phyloP scores from a whole-genome alignment of 37 sponge, comb jelly and placozoan species.

The Aphrocallistes beatrix region DNA sequence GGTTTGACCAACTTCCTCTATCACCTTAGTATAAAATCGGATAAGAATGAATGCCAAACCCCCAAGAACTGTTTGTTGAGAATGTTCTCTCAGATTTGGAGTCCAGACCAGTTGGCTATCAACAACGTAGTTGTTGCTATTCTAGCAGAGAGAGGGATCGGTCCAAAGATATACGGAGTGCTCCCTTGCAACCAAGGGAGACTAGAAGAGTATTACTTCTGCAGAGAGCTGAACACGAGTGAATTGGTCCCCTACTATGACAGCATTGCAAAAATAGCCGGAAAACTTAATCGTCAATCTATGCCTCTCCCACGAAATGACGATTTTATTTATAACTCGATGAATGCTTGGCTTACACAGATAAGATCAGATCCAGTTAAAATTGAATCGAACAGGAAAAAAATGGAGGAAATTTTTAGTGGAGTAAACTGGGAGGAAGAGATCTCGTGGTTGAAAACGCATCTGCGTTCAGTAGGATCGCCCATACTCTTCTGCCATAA shows the following conservation, averaged over 20 bases:
- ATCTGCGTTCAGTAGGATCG: not conserved
- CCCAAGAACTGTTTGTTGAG: not conserved
- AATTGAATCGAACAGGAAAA: not conserved
- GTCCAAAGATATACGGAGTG: slow-evolving; percentile 12
- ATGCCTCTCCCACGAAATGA: not conserved
- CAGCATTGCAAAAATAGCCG: not conserved
- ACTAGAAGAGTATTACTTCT: not conserved
- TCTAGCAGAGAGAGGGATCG: slow-evolving; percentile 8
- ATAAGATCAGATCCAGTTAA: not conserved
- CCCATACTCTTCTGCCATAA: not conserved
- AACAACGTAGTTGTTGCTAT: not conserved
- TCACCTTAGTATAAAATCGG: not conserved
- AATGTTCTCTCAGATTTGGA: not conserved
- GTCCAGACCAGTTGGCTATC: not conserved
- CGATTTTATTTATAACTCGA: not conserved
- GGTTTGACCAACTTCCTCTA: not conserved
- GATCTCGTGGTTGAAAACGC: not conserved
- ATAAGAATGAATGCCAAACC: not conserved
- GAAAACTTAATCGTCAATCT: not conserved
- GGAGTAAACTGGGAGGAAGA: not conserved
- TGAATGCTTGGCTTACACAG: not conserved
- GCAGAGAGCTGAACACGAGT: not conserved
- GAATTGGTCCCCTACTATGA: not conserved
- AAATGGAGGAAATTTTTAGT: not conserved
- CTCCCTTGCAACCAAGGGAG: not conserved